Base-by-base conservation (phyloP, 2,888 invertebrate species). In the Sabatieria punctata region DNA sequence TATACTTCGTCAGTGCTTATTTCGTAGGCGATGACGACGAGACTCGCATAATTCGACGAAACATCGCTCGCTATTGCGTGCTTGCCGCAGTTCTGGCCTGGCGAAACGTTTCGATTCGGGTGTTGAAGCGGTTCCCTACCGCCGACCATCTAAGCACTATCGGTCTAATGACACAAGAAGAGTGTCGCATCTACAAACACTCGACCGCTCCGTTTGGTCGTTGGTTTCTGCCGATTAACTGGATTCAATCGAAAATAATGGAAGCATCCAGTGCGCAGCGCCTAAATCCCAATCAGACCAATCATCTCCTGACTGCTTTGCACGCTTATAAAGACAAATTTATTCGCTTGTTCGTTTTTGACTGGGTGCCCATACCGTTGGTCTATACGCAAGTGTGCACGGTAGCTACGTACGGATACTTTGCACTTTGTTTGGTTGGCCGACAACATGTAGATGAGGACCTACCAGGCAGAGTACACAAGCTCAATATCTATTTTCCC, bases 221-320 rank as follows among this genome's bases (percentile, higher is more conserved):
- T 47, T 69, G 67, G 54, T 69, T 67, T 63, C 64, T 69, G 30
- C 69, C 69, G 3, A 50, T 66, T 3, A 59, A 65, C 26, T 69
- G 69, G 69, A 62, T 64, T 25, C 64, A 66, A 47, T 60, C 57
- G 30, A 54, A 68, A 15, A 52, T 67, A 6, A 57, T 60, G 8
- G 54, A 60, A 25, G 66, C 67, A 1, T 51, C 65, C n/a, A 58
- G 60, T 41, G 68, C 69, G 50, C 64, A 61, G 2, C 50, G 60
- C 18, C 66, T 69, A 26, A 60, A 65, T 35, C 65, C 64, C 47
- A 58, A 63, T n/a, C 56, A 55, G 45, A 48, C 56, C 19, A 49
- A 61, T 30, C 60, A 50, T 19, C 15, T 45, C 4, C 22, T 49
- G 30, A 49, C 60, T 60, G 60, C 60, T 45, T 49, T 64, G 37